These are phyloP conservation scores for Gymnobelideus leadbeateri DNA, from an alignment of 2,113 vertebrate genomes.

Conservation along the genomic window DNA sequence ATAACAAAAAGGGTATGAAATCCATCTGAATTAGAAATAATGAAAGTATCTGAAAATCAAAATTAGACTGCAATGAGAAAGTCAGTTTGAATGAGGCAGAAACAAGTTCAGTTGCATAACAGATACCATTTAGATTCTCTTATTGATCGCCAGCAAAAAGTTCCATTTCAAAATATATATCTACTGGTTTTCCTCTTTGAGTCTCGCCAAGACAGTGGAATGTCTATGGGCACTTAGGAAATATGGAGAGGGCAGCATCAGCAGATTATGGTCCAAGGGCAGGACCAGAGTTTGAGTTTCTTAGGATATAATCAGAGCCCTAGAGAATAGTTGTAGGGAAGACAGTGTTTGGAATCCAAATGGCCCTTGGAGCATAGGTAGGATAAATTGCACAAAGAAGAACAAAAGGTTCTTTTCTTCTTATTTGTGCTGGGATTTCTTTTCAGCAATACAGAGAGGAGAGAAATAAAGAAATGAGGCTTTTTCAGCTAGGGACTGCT, in stretches of 20 bases:
- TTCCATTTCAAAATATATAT: constrained; percentile 18
- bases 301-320: neutral
- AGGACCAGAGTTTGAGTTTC: neutral
- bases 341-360: neutral
- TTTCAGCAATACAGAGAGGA: constrained; percentile 20
- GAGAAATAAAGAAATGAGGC: neutral
- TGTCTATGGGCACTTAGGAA: neutral
- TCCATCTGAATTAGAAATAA: constrained; percentile 55
- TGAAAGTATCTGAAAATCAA: constrained; percentile 56
- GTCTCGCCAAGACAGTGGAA: constrained; percentile 24
- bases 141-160: neutral
- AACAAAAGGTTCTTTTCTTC: neutral
- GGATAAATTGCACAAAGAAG: constrained; percentile 25
- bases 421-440: constrained; percentile 16
- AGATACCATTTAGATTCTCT: constrained; percentile 11
- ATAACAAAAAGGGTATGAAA: constrained; percentile 54
- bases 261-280: neutral
- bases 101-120: neutral
- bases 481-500: neutral
- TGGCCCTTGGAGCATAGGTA: neutral
- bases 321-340: neutral
- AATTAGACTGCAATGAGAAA: constrained; percentile 42
- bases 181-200: constrained; percentile 25
- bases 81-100: constrained; percentile 3
- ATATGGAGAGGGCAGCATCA: neutral